Percentiles rank a stretch among this genome's conserved stretches.
These are phyloP conservation scores for Oxycera nigricornis DNA, from an alignment of 2,888 invertebrate species.

Conservation along the genomic window DNA sequence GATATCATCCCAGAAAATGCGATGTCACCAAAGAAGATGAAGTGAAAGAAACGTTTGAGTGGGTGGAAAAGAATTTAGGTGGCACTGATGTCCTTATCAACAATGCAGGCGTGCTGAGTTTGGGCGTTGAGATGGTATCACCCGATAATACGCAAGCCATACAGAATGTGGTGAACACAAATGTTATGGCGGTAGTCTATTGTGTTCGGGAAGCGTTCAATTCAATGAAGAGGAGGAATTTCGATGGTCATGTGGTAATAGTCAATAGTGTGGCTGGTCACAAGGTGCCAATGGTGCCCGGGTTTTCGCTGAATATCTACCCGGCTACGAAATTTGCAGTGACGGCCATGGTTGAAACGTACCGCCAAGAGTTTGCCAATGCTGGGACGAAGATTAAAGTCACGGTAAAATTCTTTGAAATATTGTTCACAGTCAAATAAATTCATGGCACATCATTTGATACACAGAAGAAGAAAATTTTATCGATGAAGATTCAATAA, in stretches of 20 bases:
- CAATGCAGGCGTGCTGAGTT: conserved; percentile 63
- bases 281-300: conserved; percentile 43
- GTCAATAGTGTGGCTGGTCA: conserved; percentile 60
- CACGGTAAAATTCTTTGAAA: conserved; percentile 51
- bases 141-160: conserved; percentile 51
- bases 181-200: conserved; percentile 61
- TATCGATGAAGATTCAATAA: no score
- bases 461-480: no score
- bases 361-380: conserved; percentile 58
- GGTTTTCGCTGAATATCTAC: conserved; percentile 53
- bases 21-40: conserved; percentile 66
- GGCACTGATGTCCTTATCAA: conserved; percentile 67
- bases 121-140: conserved; percentile 45
- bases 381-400: conserved; percentile 53
- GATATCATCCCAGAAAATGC: conserved; percentile 55
- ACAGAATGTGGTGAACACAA: conserved; percentile 60
- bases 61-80: conserved; percentile 63
- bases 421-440: no score
- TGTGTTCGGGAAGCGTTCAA: conserved; percentile 62
- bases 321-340: conserved; percentile 57
- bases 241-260: conserved; percentile 62
- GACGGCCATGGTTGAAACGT: conserved; percentile 57
- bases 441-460: no score
- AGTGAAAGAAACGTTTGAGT: conserved; percentile 64
- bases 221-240: conserved; percentile 59